phyloP scores from a whole-genome alignment of 2,888 invertebrate genomes.

The Campoletis raptor region DNA sequence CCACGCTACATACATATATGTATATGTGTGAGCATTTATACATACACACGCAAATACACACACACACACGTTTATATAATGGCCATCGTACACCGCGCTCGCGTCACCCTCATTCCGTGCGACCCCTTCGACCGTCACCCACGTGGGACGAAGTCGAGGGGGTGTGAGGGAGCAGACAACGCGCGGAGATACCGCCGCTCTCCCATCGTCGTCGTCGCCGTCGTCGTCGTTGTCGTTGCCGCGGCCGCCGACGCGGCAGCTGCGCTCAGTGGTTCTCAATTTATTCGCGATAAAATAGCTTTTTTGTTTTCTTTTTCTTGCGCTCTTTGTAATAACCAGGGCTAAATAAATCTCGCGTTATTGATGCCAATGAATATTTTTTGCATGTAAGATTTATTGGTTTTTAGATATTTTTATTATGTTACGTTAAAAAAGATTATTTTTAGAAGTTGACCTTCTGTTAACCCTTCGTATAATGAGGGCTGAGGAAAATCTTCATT shows the following conservation, averaged over 20 bases:
- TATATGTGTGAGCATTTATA: slow-evolving; percentile 10
- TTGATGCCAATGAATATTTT: not conserved
- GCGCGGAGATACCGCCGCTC: slow-evolving; percentile 78
- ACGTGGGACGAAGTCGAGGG: slow-evolving; percentile 82
- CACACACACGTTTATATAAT: slow-evolving; percentile 31
- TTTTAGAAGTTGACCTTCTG: not conserved
- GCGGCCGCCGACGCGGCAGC: slow-evolving; percentile 81
- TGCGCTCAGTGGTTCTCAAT: slow-evolving; percentile 82
- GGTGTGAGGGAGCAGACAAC: slow-evolving; percentile 83
- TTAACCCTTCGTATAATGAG: not conserved
- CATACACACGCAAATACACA: slow-evolving; percentile 5
- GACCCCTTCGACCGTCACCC: slow-evolving; percentile 84
- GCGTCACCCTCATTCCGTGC: slow-evolving; percentile 83
- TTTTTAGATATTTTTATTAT: not conserved
- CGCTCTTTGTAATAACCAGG: not conserved
- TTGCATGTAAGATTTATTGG: not conserved
- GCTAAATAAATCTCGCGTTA: not conserved
- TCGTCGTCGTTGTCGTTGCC: slow-evolving; percentile 69
- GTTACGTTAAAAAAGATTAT: not conserved
- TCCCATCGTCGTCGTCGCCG: slow-evolving; percentile 54
- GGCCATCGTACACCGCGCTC: slow-evolving; percentile 69
- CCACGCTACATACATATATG: slow-evolving; percentile 46
- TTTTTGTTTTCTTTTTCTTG: slow-evolving; percentile 18
- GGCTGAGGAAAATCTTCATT: not conserved
- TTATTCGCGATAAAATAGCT: slow-evolving; percentile 40